A percentile compares a stretch with the other conserved stretches of the same genome.
Conservation (phyloP, 2,113 vertebrate species). For the Xenopus tropicalis region UCB_Xtro_10.0 CM004446.2:5860001-5860500, state of each 20-base stretch:
- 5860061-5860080: too few species aligned
- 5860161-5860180: conserved; percentile 17
- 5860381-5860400: conserved; percentile 8
- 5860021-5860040: too few species aligned
- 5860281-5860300: not conserved
- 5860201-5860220: not conserved
- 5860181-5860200: not conserved
- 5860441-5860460: not conserved
- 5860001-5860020: too few species aligned
- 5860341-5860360: too few species aligned
- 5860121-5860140: not conserved
- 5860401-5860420: too few species aligned
- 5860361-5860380: conserved; percentile 4
- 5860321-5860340: too few species aligned
- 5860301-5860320: not conserved
- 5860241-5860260: not conserved
- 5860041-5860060: too few species aligned
- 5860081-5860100: too few species aligned
- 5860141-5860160: conserved; percentile 14
- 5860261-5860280: too few species aligned
- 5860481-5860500: conserved; percentile 15
- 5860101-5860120: not conserved
- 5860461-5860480: conserved; percentile 16
- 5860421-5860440: too few species aligned
- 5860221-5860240: not conserved